These are phyloP conservation scores for Siniperca scherzeri DNA, from an alignment of 2,797 vertebrate species.

Conservation along the genomic window DNA sequence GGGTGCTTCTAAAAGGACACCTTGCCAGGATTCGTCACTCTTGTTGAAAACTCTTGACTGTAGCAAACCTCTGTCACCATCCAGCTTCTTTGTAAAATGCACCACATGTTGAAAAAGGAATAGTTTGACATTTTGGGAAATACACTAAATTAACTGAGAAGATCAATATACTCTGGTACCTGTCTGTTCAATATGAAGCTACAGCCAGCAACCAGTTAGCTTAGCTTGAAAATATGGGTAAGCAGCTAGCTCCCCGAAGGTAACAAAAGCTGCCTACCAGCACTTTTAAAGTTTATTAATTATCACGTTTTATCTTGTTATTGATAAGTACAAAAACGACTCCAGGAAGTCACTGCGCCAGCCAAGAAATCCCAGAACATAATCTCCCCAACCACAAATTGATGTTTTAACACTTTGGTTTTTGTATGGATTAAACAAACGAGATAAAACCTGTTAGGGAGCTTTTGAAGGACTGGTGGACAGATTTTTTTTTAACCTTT, in stretches of 20 bases:
- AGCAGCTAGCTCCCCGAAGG: background rate
- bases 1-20: constrained; percentile 27
- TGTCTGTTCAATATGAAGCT: background rate
- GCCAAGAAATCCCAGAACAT: background rate
- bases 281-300: background rate
- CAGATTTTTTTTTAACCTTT: background rate
- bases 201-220: background rate
- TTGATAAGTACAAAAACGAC: background rate
- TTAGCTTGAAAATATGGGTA: background rate
- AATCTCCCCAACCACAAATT: no score
- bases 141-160: background rate
- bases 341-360: background rate
- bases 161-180: background rate
- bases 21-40: constrained; percentile 11
- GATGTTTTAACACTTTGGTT: no score
- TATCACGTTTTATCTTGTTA: background rate
- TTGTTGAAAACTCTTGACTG: background rate
- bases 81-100: background rate
- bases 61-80: background rate
- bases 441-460: background rate
- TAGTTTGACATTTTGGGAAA: background rate
- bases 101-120: background rate
- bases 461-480: no score
- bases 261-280: no score
- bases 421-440: no score